Base-by-base conservation (phyloP, 1,140 invertebrate genomes). In the Orchesella cincta region DNA sequence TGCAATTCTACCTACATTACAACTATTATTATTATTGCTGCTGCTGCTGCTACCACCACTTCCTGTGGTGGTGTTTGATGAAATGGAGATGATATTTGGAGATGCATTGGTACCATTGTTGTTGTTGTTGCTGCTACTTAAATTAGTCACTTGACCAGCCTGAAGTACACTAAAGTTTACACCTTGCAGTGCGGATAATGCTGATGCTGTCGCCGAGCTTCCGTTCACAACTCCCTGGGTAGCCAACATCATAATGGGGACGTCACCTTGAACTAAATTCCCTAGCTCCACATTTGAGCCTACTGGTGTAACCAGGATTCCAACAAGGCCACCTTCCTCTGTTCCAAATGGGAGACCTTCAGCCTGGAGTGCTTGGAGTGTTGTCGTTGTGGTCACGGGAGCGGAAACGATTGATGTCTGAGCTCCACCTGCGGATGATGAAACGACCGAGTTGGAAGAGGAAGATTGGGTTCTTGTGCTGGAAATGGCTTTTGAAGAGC, bases 251-350 rank as follows among this genome's bases (percentile, higher is more conserved):
- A 80, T 76, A 26, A 80, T 73, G 26, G 62, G 28, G 46, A 75
- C 79, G 1, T 72, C 52, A 28, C 46, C 23, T 23, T 73, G 76
- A 73, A 80, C 54, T 16, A 80, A 28, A 23, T 57, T 77, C 0
- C 75, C 64, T 20, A 79, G 70, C 20, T 78, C 79, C n/a, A 74
- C 75, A 36, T 80, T 78, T 1, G 71, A 74, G 34, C 64, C 67
- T 20, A 79, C 54, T 28, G 28, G 51, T 20, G 81, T 79, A 28
- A 82, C 51, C 1, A 82, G 39, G 54, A 76, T 80, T 72, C 81
- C 81, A 62, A 81, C 77, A 16, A 81, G 73, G 33, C 76, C 77
- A 36, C 75, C 77, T 54, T 73, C 64, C 18, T 74, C 75, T 28
- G 52, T 31, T 12, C 29, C 36, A 23, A 39, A 29, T 16, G 2